phyloP scores from a whole-genome alignment of 2,888 invertebrate genomes.

The Microdon myrmicae region DNA sequence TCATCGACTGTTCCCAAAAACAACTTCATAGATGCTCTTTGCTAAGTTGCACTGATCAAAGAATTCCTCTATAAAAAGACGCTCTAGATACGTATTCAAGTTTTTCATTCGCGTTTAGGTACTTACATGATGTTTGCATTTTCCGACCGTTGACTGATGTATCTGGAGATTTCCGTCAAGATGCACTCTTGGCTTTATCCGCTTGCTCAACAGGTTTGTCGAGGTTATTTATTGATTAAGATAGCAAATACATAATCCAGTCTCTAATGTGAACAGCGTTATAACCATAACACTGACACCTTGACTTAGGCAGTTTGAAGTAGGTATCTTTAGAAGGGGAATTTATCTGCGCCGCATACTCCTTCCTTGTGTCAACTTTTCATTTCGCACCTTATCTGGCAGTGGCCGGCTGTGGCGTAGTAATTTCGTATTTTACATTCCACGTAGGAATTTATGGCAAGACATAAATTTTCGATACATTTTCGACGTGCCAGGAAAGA shows the following conservation, averaged over 20 bases:
- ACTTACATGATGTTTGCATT: conserved; percentile 21
- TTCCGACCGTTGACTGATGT: conserved; percentile 14
- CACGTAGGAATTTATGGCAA: conserved; percentile 35
- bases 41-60: conserved; percentile 29
- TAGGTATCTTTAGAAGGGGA: conserved; percentile 9
- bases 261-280: too few relatives aligned
- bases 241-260: conserved; percentile 31
- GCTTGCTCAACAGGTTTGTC: conserved; percentile 30
- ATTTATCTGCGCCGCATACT: conserved; percentile 36
- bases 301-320: too few relatives aligned
- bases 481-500: too few relatives aligned
- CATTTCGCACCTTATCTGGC: conserved; percentile 36
- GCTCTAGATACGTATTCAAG: conserved; percentile 12
- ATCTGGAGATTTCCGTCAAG: conserved; percentile 19
- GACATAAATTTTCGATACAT: conserved; percentile 30
- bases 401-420: conserved; percentile 12
- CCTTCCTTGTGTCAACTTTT: conserved; percentile 34
- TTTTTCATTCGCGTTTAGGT: conserved; percentile 3
- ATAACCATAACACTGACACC: too few relatives aligned
- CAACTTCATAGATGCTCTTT: conserved; percentile 11
- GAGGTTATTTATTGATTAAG: conserved; percentile 19
- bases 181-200: conserved; percentile 12
- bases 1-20: conserved; percentile 18
- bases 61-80: conserved; percentile 21
- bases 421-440: conserved; percentile 37